Evolutionary conservation across 2,797 vertebrate genomes (phyloP), one percentile per base, ranked within the genome.

Genomic region (Onychomys arenicola): DNA sequence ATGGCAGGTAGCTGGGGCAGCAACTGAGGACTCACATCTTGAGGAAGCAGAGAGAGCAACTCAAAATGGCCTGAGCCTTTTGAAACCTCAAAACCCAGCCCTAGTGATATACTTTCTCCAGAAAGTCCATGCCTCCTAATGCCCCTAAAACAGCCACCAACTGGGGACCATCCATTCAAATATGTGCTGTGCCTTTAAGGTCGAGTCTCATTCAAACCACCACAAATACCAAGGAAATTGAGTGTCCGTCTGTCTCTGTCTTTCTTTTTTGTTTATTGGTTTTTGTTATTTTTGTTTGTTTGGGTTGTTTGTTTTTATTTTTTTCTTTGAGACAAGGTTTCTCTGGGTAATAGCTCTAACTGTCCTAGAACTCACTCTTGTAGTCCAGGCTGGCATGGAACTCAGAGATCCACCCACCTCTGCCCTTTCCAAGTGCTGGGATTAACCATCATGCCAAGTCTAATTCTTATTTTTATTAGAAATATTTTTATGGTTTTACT

Each of bases 401-500:
- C 71, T 73, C 71, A 73, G 71, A 40, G 21, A 73, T 25, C 19
- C 16, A 2, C 69, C 71, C 40, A 21, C 37, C 71, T 73, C 37
- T 73, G 71, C 71, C 71, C 40, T 6, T 37, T 6, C 37, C 6
- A 23, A 12, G 37, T 40, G 37, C 37, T 73, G 71, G 17, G 71
- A 40, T 73, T 40, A 40, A 73, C 43, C 43, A 65, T 85, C 43
- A 25, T 67, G 19, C 43, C 17, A 6, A 46, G 40, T 1, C 5
- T 21, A 83, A 63, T 32, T 61, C 25, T 61, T 29, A 83, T 40
- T 83, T 90, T 92, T 93, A 81, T 46, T 90, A 49, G 73, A 93
- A 92, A 59, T 67, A 86, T 1, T 55, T 69, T 32, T 8, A 71
- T 49, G 34, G 19, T 61, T 17, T 90, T 89, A 81, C 65, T 94